Evolutionary conservation across 2,113 vertebrate genomes (phyloP).

Genomic region (Peromyscus maniculatus): DNA sequence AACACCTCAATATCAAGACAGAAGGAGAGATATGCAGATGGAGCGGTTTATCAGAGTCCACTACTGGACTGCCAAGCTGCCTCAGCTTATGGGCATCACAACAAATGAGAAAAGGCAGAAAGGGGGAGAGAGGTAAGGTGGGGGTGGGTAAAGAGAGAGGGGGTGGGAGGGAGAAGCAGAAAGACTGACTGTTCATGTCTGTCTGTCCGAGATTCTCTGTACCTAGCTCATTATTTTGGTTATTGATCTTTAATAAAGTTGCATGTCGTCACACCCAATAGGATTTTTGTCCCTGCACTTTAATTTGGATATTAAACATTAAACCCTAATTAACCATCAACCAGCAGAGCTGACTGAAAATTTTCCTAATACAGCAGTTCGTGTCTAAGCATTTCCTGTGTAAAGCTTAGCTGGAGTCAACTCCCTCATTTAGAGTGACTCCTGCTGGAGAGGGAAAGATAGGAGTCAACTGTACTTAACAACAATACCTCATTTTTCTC

Average conservation of each 20-base stretch:
- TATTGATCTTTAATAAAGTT: not conserved
- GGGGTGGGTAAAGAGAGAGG: not conserved
- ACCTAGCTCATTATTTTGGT: not conserved
- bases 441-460: slow-evolving; percentile 69
- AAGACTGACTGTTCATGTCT: not conserved
- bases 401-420: slow-evolving; percentile 48
- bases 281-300: slow-evolving; percentile 1
- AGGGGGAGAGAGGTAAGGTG: not conserved
- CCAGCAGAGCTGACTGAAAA: not conserved
- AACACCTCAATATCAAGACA: not conserved
- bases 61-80: not conserved
- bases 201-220: not conserved
- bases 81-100: not conserved
- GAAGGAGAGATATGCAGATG: not conserved
- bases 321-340: not conserved
- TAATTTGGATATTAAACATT: slow-evolving; percentile 37
- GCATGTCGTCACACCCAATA: not conserved
- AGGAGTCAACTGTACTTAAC: slow-evolving; percentile 1
- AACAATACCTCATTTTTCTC: slow-evolving; percentile 58
- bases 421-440: slow-evolving; percentile 65
- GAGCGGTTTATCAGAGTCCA: not conserved
- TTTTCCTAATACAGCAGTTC: not conserved
- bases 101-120: not conserved
- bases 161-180: not conserved
- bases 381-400: not conserved